Evolutionary conservation across 2,113 vertebrate species (phyloP).

Genomic region (Myrmophylax atrothorax): DNA sequence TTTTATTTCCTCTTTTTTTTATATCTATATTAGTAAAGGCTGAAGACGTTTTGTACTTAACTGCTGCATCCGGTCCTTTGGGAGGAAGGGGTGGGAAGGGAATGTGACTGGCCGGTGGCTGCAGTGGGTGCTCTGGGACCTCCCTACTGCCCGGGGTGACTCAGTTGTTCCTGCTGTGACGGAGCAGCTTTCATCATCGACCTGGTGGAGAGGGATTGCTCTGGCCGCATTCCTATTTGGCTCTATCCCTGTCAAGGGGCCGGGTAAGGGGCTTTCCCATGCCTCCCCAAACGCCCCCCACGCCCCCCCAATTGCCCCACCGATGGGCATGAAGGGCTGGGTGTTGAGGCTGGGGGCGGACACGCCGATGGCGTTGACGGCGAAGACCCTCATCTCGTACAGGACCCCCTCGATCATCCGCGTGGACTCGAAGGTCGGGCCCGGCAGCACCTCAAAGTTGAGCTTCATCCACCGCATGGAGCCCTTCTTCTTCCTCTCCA

Average conservation of each 20-base stretch:
- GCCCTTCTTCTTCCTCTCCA: too few relatives aligned
- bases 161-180: background rate
- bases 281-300: too few relatives aligned
- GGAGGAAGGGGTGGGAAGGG: slow-evolving; percentile 55
- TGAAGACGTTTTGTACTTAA: slow-evolving; percentile 63
- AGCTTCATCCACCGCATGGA: too few relatives aligned
- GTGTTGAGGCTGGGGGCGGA: too few relatives aligned
- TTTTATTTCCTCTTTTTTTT: background rate
- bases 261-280: background rate
- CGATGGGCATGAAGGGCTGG: too few relatives aligned
- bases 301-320: too few relatives aligned
- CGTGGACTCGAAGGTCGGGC: too few relatives aligned
- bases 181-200: background rate
- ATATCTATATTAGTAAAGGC: slow-evolving; percentile 66
- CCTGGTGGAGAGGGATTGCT: background rate
- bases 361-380: too few relatives aligned
- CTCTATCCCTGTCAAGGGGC: background rate
- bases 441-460: too few relatives aligned
- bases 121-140: background rate
- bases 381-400: too few relatives aligned
- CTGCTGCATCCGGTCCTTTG: background rate
- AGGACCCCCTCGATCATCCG: too few relatives aligned
- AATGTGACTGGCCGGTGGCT: background rate
- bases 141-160: background rate
- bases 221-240: accelerated